Conservation (phyloP, 2,113 vertebrate genomes). For the Hydrochoerus hydrochaeris region DNA sequence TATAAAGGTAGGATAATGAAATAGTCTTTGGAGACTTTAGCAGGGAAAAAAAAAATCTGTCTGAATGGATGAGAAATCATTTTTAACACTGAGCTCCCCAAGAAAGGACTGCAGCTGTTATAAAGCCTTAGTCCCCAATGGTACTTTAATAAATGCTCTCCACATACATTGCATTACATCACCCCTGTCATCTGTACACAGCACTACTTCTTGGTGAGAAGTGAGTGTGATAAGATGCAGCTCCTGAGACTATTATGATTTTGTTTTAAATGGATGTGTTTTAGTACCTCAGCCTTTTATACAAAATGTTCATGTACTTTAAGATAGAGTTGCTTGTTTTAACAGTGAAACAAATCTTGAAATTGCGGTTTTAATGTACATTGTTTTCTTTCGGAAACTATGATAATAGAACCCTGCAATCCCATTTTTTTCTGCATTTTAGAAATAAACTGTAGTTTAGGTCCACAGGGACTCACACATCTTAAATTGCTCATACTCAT, state of each 20-base stretch:
- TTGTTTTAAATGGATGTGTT: slow-evolving; percentile 65
- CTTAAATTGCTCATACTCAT: slow-evolving; percentile 54
- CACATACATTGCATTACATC: background rate
- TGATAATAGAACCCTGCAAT: background rate
- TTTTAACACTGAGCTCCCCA: slow-evolving; percentile 49
- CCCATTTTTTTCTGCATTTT: slow-evolving; percentile 35
- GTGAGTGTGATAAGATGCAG: slow-evolving; percentile 26
- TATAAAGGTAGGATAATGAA: slow-evolving; percentile 65
- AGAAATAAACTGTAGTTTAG: slow-evolving; percentile 66
- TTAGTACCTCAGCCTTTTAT: slow-evolving; percentile 17
- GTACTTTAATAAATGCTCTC: background rate
- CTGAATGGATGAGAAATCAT: slow-evolving; percentile 60
- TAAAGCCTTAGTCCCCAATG: background rate
- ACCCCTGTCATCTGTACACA: slow-evolving; percentile 1
- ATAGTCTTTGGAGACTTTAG: slow-evolving; percentile 62
- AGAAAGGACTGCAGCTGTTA: slow-evolving; percentile 1
- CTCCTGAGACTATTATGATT: slow-evolving; percentile 50
- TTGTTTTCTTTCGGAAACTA: slow-evolving; percentile 46
- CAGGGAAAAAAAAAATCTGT: background rate
- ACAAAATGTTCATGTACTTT: slow-evolving; percentile 42
- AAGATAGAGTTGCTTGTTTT: slow-evolving; percentile 42
- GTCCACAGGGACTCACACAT: slow-evolving; percentile 48
- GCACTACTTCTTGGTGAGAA: slow-evolving; percentile 49
- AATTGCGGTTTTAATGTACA: slow-evolving; percentile 8
- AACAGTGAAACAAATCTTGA: slow-evolving; percentile 59